These are phyloP conservation scores for Ciconia boyciana DNA, from an alignment of 2,113 vertebrate species.

Conservation along the genomic window DNA sequence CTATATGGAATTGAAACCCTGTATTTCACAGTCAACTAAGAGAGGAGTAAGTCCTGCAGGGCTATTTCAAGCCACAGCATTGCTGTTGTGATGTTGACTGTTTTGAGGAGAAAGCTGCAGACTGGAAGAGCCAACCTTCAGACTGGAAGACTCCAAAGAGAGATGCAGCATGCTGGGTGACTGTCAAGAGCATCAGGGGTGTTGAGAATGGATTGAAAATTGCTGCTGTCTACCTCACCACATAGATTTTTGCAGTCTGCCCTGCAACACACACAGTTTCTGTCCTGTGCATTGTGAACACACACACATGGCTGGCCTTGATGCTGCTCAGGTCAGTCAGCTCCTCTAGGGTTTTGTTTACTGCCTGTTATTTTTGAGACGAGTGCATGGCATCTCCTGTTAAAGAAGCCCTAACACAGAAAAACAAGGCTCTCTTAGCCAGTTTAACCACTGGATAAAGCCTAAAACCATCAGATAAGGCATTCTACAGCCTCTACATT, in stretches of 20 bases:
- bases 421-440: neutral
- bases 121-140: neutral
- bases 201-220: neutral
- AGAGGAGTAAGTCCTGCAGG: neutral
- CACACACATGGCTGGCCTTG: neutral
- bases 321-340: neutral
- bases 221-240: neutral
- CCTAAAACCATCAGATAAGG: neutral
- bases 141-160: neutral
- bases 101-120: neutral
- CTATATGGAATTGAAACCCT: neutral
- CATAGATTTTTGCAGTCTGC: neutral
- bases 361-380: neutral
- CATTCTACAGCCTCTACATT: neutral
- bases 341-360: neutral
- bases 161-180: rapidly evolving
- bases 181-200: neutral
- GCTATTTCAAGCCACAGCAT: neutral
- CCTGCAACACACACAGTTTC: neutral
- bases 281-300: neutral
- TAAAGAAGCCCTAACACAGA: neutral
- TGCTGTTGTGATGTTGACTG: neutral
- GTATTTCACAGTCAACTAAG: neutral
- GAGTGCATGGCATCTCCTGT: neutral
- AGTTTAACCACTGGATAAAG: neutral